Conservation (phyloP, 2,113 vertebrate genomes). For the Agapornis roseicollis region DNA sequence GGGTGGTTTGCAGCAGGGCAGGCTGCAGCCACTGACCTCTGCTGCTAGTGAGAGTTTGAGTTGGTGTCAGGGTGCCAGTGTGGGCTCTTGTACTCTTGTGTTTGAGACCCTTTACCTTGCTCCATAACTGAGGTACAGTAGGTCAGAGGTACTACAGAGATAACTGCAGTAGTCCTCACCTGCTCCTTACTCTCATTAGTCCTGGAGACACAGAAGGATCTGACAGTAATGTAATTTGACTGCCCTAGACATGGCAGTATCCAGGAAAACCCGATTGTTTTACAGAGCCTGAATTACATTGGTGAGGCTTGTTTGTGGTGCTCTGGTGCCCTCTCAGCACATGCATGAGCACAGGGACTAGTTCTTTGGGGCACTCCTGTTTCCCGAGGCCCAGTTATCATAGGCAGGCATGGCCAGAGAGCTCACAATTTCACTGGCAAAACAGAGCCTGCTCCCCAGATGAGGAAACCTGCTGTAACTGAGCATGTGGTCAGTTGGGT, state of each 20-base stretch:
- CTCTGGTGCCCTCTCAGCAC: not conserved
- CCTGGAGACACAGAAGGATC: not conserved
- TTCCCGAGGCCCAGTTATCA: not conserved
- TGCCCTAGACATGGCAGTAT: not conserved
- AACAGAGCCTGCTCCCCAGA: not conserved
- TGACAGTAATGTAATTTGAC: not conserved
- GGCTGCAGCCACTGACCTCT: not conserved
- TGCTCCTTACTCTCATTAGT: not conserved
- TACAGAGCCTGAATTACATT: not conserved
- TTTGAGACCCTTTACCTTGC: not conserved
- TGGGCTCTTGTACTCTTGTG: not conserved
- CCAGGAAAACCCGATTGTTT: not conserved
- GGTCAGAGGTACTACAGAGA: not conserved
- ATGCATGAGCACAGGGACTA: not conserved
- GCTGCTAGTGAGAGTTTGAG: not conserved
- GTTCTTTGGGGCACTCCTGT: not conserved
- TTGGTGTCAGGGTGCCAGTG: not conserved
- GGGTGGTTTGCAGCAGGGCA: not conserved
- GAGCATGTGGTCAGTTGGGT: rapidly evolving
- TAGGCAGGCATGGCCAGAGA: not conserved
- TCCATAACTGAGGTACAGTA: not conserved
- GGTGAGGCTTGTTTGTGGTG: not conserved
- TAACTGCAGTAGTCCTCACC: not conserved
- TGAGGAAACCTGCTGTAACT: not conserved
- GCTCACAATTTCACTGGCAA: not conserved